Base-by-base conservation (phyloP, 2,797 vertebrate species). In the Myotis daubentonii region DNA sequence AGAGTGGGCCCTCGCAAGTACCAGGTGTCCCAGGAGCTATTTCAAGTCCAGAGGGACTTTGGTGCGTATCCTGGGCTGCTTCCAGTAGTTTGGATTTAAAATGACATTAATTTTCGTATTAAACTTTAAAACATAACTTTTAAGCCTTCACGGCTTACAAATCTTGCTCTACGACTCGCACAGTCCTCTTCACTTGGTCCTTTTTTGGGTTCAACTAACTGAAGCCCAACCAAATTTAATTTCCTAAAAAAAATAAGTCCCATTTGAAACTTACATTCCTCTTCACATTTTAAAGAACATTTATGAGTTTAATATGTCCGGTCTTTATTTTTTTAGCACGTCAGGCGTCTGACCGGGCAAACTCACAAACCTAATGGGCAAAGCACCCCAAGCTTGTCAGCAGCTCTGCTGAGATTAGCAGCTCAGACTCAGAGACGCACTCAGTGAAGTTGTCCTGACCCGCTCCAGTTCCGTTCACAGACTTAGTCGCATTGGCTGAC, bases 361-460 rank as follows among this genome's bases (percentile, higher is more conserved):
- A 83, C 41, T 91, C n/a, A 78, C 84, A 97, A 72, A 87, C 36
- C n/a, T 84, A 72, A 94, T 19, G 51, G 60, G 49, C 53, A 93
- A 66, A 80, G 23, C 44, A 65, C 33, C 33, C 28, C 60, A 28
- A 87, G 19, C 68, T 88, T 89, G 82, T 88, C 82, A 94, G n/a
- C 41, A 84, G 68, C 28, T 72, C 38, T 53, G 80, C 4, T 0
- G 86, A 66, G 78, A 89, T 75, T 90, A 83, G 80, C 90, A 91
- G 95, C 70, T 97, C 74, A 92, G 65, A 94, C 20, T 41, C 28
- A 51, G 13, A 96, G 47, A 57, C 22, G 7, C 44, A 41, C 51
- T 89, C 85, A 91, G 74, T 83, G 80, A 81, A 74, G 23, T 91
- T 91, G 85, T 91, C 88, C 72, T 91, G 84, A 88, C 94, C 83